Conservation (phyloP, 1,140 invertebrate species). For the Saccostrea cuccullata region DNA sequence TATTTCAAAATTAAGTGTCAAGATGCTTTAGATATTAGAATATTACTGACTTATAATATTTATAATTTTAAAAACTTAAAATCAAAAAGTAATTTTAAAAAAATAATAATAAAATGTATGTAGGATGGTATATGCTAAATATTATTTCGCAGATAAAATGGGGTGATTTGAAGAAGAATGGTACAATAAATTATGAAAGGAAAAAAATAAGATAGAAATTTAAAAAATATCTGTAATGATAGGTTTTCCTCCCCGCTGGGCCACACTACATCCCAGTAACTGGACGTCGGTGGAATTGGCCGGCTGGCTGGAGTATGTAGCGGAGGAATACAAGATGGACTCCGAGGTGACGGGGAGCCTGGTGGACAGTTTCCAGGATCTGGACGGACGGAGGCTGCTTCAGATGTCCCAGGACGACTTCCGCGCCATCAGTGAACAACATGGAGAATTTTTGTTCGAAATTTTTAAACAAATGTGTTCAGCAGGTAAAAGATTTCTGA, state of each 20-base stretch:
- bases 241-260: constrained; percentile 14
- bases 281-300: constrained; percentile 31
- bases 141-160: no score
- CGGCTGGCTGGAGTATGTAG: constrained; percentile 31
- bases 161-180: no score
- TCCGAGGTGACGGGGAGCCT: not conserved
- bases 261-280: constrained; percentile 33
- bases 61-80: no score
- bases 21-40: no score
- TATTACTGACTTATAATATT: no score
- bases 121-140: no score
- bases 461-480: constrained; percentile 35
- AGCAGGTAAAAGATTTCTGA: not conserved
- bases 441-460: constrained; percentile 30
- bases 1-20: no score
- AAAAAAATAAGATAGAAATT: no score
- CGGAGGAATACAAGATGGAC: constrained; percentile 33
- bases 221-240: not conserved
- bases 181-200: no score
- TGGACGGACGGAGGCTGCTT: not conserved
- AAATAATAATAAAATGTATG: no score
- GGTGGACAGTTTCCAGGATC: constrained; percentile 27
- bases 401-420: constrained; percentile 27
- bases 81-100: no score
- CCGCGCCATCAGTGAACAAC: not conserved